Base-by-base conservation (phyloP, 2,797 vertebrate species). In the Danio choprae region DNA sequence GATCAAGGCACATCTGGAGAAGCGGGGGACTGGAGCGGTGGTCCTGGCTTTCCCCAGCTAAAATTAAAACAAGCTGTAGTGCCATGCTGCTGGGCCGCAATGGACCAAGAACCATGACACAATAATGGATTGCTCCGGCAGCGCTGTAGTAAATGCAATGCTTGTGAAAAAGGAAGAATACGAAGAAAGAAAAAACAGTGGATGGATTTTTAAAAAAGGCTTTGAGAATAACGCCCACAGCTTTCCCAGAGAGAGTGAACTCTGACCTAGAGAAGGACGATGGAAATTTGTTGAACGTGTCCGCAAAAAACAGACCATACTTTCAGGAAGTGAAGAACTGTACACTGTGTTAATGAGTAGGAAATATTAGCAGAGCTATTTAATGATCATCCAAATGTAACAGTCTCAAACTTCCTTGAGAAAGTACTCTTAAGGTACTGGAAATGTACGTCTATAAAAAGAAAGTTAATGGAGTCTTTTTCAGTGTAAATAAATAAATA, bases 11-110 rank as follows among this genome's bases (percentile, higher is more conserved):
- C 90, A 94, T 92, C 88, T 89, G 86, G 89, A 87, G 87, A 87
- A 86, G 88, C 84, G 79, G 83, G 87, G 89, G 83, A 80, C 89
- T 85, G 83, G 90, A 92, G 92, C 87, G 82, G 85, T 83, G 88
- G 88, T 86, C 86, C 89, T 89, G 87, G 90, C 88, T 91, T 92
- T 90, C 89, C 90, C 87, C 86, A 29, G 83, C 88, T 88, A 86
- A 92, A 94, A 95, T 92, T 88, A 92, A 94, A 93, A 92, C 93
- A 94, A 92, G 92, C 92, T 94, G 91, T 89, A 92, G 90, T 90
- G 88, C 90, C 91, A 87, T 63, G 89, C 86, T 90, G 89, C 87
- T 87, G 89, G 90, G 89, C 90, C 89, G 77, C 86, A 86, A 82
- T 82, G 86, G 91, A 93, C 90, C 88, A 90, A 91, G 90, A 91